phyloP scores from a whole-genome alignment of 1,140 invertebrate genomes.

The Lordiphosa stackelbergi region DNA sequence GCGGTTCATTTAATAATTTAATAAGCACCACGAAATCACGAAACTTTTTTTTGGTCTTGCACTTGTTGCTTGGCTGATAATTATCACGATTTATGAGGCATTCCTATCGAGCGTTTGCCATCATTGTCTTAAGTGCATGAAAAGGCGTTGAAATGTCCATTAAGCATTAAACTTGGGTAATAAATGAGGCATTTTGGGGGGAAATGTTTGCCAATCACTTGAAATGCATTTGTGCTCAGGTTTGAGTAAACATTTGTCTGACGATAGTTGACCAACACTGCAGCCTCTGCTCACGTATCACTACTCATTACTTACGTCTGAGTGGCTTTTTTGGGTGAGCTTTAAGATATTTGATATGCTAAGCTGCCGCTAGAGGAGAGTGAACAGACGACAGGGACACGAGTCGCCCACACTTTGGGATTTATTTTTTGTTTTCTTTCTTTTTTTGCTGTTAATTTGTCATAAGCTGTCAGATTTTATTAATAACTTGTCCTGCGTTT shows the following conservation, averaged over 20 bases:
- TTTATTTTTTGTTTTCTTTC: slow-evolving; percentile 9
- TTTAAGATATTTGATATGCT: slow-evolving; percentile 59
- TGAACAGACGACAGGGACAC: slow-evolving; percentile 23
- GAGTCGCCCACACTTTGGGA: slow-evolving; percentile 55
- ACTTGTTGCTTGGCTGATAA: slow-evolving; percentile 49
- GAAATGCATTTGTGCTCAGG: slow-evolving; percentile 55
- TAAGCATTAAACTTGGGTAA: slow-evolving; percentile 26
- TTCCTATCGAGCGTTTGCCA: slow-evolving; percentile 59
- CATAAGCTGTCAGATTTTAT: slow-evolving; percentile 61
- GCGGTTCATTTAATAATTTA: slow-evolving; percentile 69
- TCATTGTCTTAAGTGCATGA: slow-evolving; percentile 41
- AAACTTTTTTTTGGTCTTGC: slow-evolving; percentile 30
- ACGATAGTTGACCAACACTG: slow-evolving; percentile 18
- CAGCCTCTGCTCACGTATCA: background rate
- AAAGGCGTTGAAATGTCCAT: slow-evolving; percentile 58
- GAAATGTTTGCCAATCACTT: slow-evolving; percentile 67
- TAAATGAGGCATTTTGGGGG: slow-evolving; percentile 24
- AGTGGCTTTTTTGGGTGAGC: slow-evolving; percentile 47
- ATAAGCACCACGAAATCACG: slow-evolving; percentile 59
- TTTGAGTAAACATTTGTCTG: slow-evolving; percentile 13
- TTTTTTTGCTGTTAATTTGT: slow-evolving; percentile 63
- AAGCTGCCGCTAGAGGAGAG: slow-evolving; percentile 28
- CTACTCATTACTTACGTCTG: slow-evolving; percentile 49
- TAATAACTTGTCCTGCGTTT: slow-evolving; percentile 38
- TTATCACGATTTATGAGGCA: slow-evolving; percentile 70